phyloP scores from a whole-genome alignment of 2,888 invertebrate species.

The Tipula confusa region DNA sequence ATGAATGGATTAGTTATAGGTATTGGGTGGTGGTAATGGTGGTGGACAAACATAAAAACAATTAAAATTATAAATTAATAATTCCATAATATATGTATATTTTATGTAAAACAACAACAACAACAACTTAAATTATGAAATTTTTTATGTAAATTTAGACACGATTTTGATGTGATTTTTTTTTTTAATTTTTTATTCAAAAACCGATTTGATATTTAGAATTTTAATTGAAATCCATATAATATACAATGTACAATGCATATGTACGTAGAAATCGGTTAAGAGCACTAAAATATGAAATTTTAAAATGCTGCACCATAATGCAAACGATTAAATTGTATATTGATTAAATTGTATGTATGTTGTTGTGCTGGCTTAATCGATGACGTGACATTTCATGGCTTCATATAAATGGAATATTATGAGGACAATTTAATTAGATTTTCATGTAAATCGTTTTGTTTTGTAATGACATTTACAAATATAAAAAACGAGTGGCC shows the following conservation, averaged over 20 bases:
- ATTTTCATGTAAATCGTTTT: not conserved
- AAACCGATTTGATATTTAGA: not conserved
- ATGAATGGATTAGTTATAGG: too few species aligned
- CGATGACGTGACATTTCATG: not conserved
- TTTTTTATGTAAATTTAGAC: slow-evolving; percentile 16
- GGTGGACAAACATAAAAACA: not conserved
- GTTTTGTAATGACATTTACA: too few species aligned
- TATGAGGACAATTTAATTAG: not conserved
- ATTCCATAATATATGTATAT: not conserved
- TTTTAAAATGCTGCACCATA: not conserved
- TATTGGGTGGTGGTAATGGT: too few species aligned
- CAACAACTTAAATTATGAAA: not conserved
- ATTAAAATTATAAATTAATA: not conserved
- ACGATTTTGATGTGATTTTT: not conserved
- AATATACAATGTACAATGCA: not conserved
- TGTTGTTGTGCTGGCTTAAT: not conserved
- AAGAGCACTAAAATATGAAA: not conserved
- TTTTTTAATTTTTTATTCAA: not conserved
- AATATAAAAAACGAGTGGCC: too few species aligned
- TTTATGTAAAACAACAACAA: too few species aligned
- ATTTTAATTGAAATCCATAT: not conserved
- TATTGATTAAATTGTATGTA: not conserved
- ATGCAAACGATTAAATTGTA: not conserved
- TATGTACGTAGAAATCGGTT: not conserved
- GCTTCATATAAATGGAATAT: not conserved